Evolutionary conservation across 2,113 vertebrate genomes (phyloP).

Genomic region (Anas platyrhynchos): DNA sequence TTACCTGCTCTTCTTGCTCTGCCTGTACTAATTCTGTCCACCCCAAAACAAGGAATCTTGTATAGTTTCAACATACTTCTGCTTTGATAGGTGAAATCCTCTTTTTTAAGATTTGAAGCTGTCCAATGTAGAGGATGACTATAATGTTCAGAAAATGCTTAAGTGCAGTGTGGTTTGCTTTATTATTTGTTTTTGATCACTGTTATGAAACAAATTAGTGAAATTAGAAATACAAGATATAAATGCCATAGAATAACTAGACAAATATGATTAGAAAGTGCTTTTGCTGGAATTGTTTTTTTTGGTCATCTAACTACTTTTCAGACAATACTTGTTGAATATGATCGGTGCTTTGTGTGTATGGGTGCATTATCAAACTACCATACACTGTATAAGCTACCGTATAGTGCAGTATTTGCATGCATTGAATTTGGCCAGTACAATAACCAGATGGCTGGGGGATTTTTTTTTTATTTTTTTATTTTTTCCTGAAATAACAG

Average conservation of each 20-base stretch:
- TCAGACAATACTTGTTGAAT: background rate
- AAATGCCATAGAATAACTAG: background rate
- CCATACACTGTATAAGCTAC: background rate
- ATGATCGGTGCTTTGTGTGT: background rate
- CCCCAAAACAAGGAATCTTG: background rate
- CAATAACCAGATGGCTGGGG: background rate
- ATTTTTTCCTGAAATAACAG: background rate
- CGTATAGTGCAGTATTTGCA: background rate
- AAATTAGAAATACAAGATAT: background rate
- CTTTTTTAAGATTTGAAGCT: background rate
- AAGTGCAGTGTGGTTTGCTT: background rate
- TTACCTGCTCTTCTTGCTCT: background rate
- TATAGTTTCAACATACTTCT: background rate
- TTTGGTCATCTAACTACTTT: background rate
- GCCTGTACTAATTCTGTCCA: background rate
- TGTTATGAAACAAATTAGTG: background rate
- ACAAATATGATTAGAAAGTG: background rate
- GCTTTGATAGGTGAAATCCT: background rate
- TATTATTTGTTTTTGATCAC: background rate
- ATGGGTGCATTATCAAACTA: background rate
- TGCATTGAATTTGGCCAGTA: background rate
- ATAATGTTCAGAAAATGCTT: background rate
- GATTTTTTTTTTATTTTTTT: background rate
- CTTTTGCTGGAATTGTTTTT: background rate
- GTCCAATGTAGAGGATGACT: background rate